Percentiles rank a stretch among this genome's conserved stretches.
These are phyloP conservation scores for Steinernema feltiae DNA, from an alignment of 1,140 invertebrate genomes.

Conservation along the genomic window DNA sequence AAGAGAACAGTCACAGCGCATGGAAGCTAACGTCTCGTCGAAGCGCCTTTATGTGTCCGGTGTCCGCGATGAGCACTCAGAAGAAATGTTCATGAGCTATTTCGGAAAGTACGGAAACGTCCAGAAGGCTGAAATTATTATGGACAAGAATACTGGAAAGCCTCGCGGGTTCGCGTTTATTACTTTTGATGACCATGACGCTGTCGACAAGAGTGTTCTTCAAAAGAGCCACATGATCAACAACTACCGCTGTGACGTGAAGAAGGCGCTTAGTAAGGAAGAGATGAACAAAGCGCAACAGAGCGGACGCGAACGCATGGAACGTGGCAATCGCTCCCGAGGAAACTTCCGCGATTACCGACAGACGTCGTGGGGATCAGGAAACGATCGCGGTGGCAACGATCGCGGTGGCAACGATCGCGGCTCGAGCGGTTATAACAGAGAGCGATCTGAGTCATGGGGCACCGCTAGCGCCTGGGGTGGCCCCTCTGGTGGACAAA, in stretches of 20 bases:
- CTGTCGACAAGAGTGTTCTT: conserved; percentile 80
- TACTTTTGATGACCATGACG: conserved; percentile 90
- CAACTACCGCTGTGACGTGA: background rate
- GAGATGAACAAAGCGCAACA: background rate
- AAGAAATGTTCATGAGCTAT: conserved; percentile 69
- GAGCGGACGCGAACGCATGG: background rate
- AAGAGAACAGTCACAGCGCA: conserved; percentile 70
- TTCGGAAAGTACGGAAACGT: conserved; percentile 82
- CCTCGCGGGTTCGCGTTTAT: conserved; percentile 88
- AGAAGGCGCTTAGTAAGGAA: background rate
- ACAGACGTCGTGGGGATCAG: conserved; percentile 18
- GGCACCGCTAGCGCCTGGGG: too few relatives aligned
- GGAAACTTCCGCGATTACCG: background rate
- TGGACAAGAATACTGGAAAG: conserved; percentile 76
- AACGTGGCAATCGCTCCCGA: background rate
- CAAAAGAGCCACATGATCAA: conserved; percentile 38
- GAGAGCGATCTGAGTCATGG: too few relatives aligned
- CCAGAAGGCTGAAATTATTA: conserved; percentile 79
- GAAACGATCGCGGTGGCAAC: too few relatives aligned
- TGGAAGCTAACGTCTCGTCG: conserved; percentile 80
- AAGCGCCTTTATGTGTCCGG: conserved; percentile 91
- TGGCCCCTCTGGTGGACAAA: conserved; percentile 14
- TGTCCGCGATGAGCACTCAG: conserved; percentile 63
- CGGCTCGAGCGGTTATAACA: too few relatives aligned
- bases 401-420: conserved; percentile 32